Evolutionary conservation across 2,797 vertebrate species (phyloP), one percentile per base, ranked within the genome.

Genomic region (Momotus momota): DNA sequence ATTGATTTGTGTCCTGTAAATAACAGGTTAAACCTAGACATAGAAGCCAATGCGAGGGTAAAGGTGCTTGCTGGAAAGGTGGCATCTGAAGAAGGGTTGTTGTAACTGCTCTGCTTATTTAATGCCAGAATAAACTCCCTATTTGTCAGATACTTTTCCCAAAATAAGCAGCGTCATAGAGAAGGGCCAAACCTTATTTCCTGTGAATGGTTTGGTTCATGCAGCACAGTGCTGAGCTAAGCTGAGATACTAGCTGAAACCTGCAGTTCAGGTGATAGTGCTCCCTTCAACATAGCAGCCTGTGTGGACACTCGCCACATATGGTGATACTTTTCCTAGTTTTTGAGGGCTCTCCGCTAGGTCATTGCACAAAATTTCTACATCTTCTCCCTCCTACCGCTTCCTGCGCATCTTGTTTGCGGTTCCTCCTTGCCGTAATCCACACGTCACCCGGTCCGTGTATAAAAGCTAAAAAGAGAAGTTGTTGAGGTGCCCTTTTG

Each of bases 301-400:
- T 58, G 4, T 51, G 65, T 46, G 45, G 73, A 9, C 23, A 18
- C 20, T 58, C 21, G 45, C 6, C 31, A 41, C 62, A 31, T 58
- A 16, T 1, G 2, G 10, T n/a, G 33, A 18, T 75, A 14, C 23
- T 84, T 45, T 27, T 38, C 15, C 10, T 9, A 20, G 20, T 85
- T 86, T 77, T 72, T 2, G 6, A n/a, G 45, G 48, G 29, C 10
- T 13, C 5, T 78, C 10, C 3, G 0, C 12, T 49, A 65, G 6
- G 1, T 78, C 74, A 11, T 43, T 74, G 52, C 35, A 31, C 40
- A 66, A 31, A 13, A 33, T 57, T 46, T 70, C 40, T 21, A 25
- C 1, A 1, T 55, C 57, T 27, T 77, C 0, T 0, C 14, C 85
- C 19, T 58, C 41, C 27, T 2, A 1, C 19, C 0, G 0, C 49